These are phyloP conservation scores for Peromyscus melanophrys DNA, from an alignment of 2,797 vertebrate species.

Conservation along the genomic window DNA sequence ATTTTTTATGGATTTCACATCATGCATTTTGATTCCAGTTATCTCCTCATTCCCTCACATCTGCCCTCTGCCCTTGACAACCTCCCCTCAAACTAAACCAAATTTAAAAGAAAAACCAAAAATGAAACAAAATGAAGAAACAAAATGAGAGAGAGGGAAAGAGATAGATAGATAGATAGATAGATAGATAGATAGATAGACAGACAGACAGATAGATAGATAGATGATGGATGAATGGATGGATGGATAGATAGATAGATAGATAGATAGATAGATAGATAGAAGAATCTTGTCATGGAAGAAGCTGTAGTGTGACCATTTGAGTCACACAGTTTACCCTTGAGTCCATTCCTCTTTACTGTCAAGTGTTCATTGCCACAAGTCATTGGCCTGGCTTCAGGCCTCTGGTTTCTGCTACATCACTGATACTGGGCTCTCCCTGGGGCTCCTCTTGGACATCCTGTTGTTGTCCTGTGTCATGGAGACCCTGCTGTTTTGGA, in stretches of 20 bases:
- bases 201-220: too few species aligned
- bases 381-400: neutral
- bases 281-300: neutral
- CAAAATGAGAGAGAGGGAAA: neutral
- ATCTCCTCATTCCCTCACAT: neutral
- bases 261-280: neutral
- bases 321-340: neutral
- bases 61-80: neutral
- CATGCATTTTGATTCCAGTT: neutral
- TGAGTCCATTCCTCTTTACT: neutral
- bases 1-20: neutral
- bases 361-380: neutral
- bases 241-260: neutral
- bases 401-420: neutral
- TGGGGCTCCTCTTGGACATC: fast-evolving
- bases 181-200: neutral
- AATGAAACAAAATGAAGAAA: neutral
- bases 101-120: neutral
- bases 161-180: too few species aligned
- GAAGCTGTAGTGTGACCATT: neutral
- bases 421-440: neutral
- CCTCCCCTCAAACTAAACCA: neutral
- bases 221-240: fast-evolving
- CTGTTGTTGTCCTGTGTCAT: neutral
- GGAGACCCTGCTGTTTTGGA: neutral